phyloP scores from a whole-genome alignment of 2,113 vertebrate species.

The Chrysochloris asiatica region DNA sequence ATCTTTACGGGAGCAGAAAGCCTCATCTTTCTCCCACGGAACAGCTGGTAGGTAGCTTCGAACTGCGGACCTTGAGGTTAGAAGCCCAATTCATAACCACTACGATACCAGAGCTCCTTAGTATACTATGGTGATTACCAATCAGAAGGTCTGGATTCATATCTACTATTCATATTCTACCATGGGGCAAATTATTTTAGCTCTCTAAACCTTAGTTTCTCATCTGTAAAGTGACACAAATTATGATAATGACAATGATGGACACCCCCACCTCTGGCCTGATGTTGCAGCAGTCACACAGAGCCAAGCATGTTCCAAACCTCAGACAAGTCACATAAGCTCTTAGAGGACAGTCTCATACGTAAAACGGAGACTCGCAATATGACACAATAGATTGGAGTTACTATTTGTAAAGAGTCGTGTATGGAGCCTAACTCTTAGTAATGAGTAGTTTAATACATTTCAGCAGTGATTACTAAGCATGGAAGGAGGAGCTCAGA shows the following conservation, averaged over 20 bases:
- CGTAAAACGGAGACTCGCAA: slow-evolving; percentile 20
- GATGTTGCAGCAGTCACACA: not conserved
- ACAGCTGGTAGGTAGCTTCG: too few relatives aligned
- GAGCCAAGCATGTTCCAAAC: slow-evolving; percentile 44
- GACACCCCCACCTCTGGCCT: not conserved
- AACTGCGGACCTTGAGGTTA: too few relatives aligned
- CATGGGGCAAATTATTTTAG: not conserved
- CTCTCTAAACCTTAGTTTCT: slow-evolving; percentile 16
- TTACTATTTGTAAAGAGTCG: not conserved
- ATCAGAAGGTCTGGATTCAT: not conserved
- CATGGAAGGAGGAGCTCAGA: not conserved
- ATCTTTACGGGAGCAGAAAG: too few relatives aligned
- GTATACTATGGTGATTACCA: not conserved
- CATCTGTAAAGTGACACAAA: slow-evolving; percentile 26
- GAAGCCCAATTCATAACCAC: too few relatives aligned
- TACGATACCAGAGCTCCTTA: too few relatives aligned
- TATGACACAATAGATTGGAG: slow-evolving; percentile 1
- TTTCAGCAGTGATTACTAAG: slow-evolving; percentile 29
- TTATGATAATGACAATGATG: not conserved
- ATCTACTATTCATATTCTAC: not conserved
- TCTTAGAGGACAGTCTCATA: slow-evolving; percentile 11
- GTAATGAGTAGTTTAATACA: not conserved
- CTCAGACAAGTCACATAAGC: slow-evolving; percentile 31
- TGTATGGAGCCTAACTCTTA: not conserved
- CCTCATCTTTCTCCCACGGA: too few relatives aligned